Base-by-base conservation (phyloP, 2,797 vertebrate genomes). In the Chloroceryle amazona region DNA sequence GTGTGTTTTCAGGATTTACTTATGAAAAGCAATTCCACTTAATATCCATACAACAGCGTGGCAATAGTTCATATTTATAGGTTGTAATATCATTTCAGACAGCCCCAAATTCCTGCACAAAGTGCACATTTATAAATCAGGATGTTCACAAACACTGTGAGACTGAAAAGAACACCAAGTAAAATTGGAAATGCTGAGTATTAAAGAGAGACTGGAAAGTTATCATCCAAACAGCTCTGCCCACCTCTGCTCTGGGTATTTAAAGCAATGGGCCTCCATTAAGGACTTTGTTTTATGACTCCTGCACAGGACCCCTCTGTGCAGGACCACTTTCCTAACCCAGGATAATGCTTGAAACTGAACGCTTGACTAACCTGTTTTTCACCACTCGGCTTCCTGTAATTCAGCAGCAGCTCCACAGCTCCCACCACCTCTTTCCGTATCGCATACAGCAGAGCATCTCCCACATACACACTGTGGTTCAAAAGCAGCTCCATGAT, bases 361-460 rank as follows among this genome's bases (percentile, higher is more conserved):
- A 89, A 61, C 57, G 3, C 79, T n/a, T 2, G 0, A 98, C 97
- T 93, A 71, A 98, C 99, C 99, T 99, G 99, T 35, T 99, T 99
- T 95, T 99, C 99, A 47, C 99, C 98, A 14, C 99, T 99, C 11
- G 99, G 99, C 86, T 98, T 97, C 78, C 99, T 96, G 98, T 99
- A 99, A 19, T 98, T 99, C 97, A 99, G 98, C 95, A 99, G 99
- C 93, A 99, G 98, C 96, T 99, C 99, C 98, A 99, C 99, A 19
- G 99, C 99, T 16, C 99, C 99, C 88, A 99, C 99, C 92, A 99
- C 99, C 97, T 99, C 99, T 92, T 99, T 99, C 60, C 99, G 98
- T 97, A 99, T 99, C 86, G 99, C 99, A 20, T 99, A 99, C 73
- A 99, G 99, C 95, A 99, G 96, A 10, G 99, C 99, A n/a, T 99